Conservation (phyloP, 2,888 invertebrate species). For the Zhuqinia jingwanae region DNA sequence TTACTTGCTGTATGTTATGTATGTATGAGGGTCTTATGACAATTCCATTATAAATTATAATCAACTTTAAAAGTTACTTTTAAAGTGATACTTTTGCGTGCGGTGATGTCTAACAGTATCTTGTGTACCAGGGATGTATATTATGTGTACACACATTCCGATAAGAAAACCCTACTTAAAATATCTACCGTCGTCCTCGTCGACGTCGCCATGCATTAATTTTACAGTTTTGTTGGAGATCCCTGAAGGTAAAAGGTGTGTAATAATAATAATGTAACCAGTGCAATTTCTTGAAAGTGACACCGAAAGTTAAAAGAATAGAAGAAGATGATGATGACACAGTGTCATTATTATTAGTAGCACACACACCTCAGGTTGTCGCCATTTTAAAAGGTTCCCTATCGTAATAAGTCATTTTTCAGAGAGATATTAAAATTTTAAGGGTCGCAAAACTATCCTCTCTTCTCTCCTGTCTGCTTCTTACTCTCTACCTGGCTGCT, state of each 20-base stretch:
- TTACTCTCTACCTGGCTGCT: constrained; percentile 20
- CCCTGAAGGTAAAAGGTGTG: constrained; percentile 11
- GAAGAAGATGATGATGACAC: too few species aligned
- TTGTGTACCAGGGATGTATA: too few species aligned
- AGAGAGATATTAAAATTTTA: constrained; percentile 42
- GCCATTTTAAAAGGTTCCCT: constrained; percentile 9
- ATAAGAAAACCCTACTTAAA: constrained; percentile 18
- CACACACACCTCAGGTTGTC: constrained; percentile 34
- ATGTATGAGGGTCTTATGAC: neutral
- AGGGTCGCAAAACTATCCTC: constrained; percentile 46
- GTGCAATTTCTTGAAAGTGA: constrained; percentile 6
- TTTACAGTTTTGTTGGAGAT: constrained; percentile 18
- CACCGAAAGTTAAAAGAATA: constrained; percentile 43
- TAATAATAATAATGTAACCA: too few species aligned
- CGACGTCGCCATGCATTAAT: constrained; percentile 6
- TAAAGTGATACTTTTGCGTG: constrained; percentile 39
- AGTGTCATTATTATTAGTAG: constrained; percentile 28
- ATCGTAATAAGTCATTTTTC: constrained; percentile 53
- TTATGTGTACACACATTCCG: neutral
- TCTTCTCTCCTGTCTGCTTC: constrained; percentile 4
- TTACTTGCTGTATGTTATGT: constrained; percentile 44
- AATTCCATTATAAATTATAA: constrained; percentile 7
- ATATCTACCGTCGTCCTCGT: too few species aligned
- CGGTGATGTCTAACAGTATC: constrained; percentile 33
- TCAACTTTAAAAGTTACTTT: constrained; percentile 23